These are phyloP conservation scores for Chaetodon auriga DNA, from an alignment of 2,113 vertebrate species.

Conservation along the genomic window DNA sequence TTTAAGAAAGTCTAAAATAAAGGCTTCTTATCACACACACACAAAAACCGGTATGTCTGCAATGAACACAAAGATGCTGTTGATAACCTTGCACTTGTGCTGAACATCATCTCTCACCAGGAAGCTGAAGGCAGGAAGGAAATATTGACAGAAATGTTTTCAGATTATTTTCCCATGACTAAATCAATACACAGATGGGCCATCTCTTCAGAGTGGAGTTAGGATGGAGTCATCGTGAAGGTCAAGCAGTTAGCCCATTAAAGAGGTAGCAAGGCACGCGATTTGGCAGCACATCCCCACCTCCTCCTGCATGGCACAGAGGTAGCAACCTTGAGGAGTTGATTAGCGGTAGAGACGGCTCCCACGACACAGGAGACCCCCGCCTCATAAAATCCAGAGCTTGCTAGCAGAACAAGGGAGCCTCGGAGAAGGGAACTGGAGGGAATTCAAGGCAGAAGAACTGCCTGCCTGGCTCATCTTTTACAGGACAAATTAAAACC, in stretches of 20 bases:
- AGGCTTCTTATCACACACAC: conserved; percentile 63
- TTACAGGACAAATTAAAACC: conserved; percentile 86
- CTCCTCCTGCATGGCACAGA: conserved; percentile 64
- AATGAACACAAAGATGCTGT: conserved; percentile 66
- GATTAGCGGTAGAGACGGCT: conserved; percentile 81
- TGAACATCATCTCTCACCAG: conserved; percentile 72
- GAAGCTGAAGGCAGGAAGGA: conserved; percentile 67
- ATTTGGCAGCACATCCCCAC: conserved; percentile 70
- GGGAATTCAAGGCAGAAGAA: conserved; percentile 75
- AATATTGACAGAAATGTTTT: conserved; percentile 82
- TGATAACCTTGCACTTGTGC: conserved; percentile 77
- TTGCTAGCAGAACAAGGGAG: conserved; percentile 70
- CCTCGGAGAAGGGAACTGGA: conserved; percentile 69
- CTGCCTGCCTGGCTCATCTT: conserved; percentile 79
- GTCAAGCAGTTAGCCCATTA: conserved; percentile 81
- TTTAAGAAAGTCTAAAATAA: conserved; percentile 69
- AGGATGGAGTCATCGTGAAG: conserved; percentile 76
- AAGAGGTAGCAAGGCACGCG: conserved; percentile 68
- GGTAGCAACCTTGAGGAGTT: conserved; percentile 83
- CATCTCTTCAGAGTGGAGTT: conserved; percentile 72
- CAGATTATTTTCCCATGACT: conserved; percentile 83
- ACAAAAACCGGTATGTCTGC: conserved; percentile 56
- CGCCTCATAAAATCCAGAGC: conserved; percentile 80
- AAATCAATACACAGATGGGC: conserved; percentile 80
- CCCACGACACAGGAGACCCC: conserved; percentile 80